phyloP scores from a whole-genome alignment of 37 sponge, comb jelly and placozoan genomes.

The Aplysina aerophoba region DNA sequence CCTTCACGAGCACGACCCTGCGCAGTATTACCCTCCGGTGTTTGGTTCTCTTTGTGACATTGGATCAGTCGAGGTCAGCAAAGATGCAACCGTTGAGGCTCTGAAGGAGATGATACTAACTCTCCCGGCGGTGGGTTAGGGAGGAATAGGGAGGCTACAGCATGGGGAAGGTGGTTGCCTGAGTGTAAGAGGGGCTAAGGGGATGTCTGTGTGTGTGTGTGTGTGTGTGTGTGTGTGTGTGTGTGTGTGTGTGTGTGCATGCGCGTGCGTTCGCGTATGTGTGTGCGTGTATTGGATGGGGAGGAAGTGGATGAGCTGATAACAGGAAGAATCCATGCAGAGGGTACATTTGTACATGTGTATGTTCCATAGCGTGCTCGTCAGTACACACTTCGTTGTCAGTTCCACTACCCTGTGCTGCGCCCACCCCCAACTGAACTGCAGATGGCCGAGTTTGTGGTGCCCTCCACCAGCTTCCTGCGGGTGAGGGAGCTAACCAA shows the following conservation, averaged over 20 bases:
- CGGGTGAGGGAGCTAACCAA: slow-evolving; percentile 68
- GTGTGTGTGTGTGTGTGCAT: neutral
- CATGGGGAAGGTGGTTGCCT: neutral
- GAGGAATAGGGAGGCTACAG: neutral
- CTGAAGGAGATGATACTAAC: slow-evolving; percentile 69
- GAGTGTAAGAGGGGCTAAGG: neutral
- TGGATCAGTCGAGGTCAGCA: slow-evolving; percentile 57
- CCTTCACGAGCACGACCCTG: slow-evolving; percentile 53
- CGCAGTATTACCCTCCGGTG: slow-evolving; percentile 51
- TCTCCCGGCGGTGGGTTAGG: slow-evolving; percentile 51
- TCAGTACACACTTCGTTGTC: no score
- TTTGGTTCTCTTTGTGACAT: slow-evolving; percentile 34
- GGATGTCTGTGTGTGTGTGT: slow-evolving; percentile 26
- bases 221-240: slow-evolving; percentile 31
- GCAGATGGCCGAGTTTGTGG: slow-evolving; percentile 33
- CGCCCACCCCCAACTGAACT: no score
- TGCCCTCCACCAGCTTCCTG: slow-evolving; percentile 46
- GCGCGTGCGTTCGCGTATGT: neutral
- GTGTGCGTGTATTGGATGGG: no score
- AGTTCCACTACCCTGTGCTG: no score
- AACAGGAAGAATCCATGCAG: no score
- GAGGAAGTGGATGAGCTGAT: no score
- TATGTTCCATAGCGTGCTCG: no score
- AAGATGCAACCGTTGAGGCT: slow-evolving; percentile 67
- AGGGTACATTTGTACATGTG: no score